Evolutionary conservation across 2,113 vertebrate species (phyloP), one percentile per base, ranked within the genome.

Genomic region (Anarrhichthys ocellatus): DNA sequence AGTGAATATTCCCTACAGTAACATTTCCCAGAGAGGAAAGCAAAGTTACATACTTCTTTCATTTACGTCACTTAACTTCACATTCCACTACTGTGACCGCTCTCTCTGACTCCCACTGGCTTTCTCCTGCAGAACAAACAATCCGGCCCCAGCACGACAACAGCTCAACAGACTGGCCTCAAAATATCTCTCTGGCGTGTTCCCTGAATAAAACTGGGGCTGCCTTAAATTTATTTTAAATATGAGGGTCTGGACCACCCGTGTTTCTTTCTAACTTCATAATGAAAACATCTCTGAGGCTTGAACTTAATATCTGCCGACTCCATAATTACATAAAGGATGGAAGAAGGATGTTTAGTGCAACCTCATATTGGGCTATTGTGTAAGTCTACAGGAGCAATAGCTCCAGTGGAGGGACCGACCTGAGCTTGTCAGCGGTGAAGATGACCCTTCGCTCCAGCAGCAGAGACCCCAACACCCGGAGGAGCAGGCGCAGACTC

Each of bases 391-490:
- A 10, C 2, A 13, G 32, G 9, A 5, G 11, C 48, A 32, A 72
- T 18, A 11, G 8, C 20, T 48, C 10, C 38, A 20, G 32, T 20
- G 36, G 42, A 15, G 6, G 5, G 29, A 42, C 81, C 5, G 0
- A 91, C 91, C 98, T 99, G 90, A 99, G 98, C 79, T 98, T 99
- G 91, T 99, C 97, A 1, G 98, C 98, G 0, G 97, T 96, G 56
- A 99, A 97, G 92, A 99, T 98, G 90, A 99, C 97, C 85, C 98
- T 95, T 76, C 98, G 94, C 85, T 99, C 98, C 84, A 99, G 93
- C 64, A 99, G 96, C 81, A 99, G 87, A 36, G 97, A 99, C 56
- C 97, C 97, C 1, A 99, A 96, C 58, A 99, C 96, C 44, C 96
- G 94, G 74, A 98, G 95, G 71, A 99, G 95, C 78, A 97, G 97